These are phyloP conservation scores for Bhutanitis thaidina DNA, from an alignment of 2,888 invertebrate species.

Conservation along the genomic window DNA sequence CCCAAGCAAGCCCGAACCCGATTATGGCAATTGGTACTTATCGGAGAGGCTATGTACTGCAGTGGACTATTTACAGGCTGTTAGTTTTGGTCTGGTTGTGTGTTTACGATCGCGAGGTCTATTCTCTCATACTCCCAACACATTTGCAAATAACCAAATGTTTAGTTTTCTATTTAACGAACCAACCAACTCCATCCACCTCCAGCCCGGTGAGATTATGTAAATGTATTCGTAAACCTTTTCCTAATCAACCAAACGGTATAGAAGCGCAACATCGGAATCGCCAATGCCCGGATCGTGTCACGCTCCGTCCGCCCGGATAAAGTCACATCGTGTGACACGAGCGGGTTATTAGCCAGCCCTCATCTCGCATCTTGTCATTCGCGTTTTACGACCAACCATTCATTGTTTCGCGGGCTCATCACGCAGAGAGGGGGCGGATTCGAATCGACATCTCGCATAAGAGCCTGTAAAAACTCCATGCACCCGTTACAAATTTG, in stretches of 20 bases:
- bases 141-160: no score
- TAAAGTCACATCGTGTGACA: conserved; percentile 20
- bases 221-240: not conserved
- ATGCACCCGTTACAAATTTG: conserved; percentile 41
- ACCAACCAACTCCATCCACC: no score
- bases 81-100: no score
- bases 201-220: no score
- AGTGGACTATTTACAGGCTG: no score
- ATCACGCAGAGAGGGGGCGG: conserved; percentile 47
- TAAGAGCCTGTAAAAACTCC: conserved; percentile 75
- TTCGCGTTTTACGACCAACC: conserved; percentile 55
- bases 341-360: conserved; percentile 51
- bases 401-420: conserved; percentile 68
- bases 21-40: not conserved
- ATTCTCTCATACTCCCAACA: no score
- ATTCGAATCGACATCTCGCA: conserved; percentile 75
- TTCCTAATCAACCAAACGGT: not conserved
- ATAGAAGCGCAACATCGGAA: conserved; percentile 29
- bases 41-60: no score
- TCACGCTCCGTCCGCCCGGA: conserved; percentile 16
- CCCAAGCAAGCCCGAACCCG: no score
- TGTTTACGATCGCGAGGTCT: no score
- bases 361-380: conserved; percentile 64
- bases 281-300: conserved; percentile 28
- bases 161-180: no score